A percentile compares a stretch with the other conserved stretches of the same genome.
phyloP scores from a whole-genome alignment of 2,797 vertebrate species.

The Esox lucius region DNA sequence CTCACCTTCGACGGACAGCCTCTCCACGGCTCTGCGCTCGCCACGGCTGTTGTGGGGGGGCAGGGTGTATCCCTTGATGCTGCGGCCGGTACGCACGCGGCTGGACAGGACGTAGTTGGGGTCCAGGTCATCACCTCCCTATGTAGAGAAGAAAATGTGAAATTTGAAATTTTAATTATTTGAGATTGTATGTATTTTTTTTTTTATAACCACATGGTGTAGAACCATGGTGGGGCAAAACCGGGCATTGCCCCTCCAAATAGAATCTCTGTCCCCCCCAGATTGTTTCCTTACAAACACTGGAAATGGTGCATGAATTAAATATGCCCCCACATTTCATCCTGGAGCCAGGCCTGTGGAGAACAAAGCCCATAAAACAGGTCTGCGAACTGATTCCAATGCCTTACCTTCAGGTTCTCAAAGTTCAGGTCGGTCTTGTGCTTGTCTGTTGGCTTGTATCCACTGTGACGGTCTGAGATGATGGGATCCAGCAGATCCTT shows the following conservation, averaged over 20 bases:
- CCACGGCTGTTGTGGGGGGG: slow-evolving; percentile 84
- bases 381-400: no score
- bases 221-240: background rate
- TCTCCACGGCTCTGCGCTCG: slow-evolving; percentile 87
- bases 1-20: slow-evolving; percentile 84
- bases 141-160: background rate
- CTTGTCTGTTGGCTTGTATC: slow-evolving; percentile 91
- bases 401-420: slow-evolving; percentile 85
- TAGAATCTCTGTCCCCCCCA: no score
- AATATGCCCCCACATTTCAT: no score
- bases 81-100: slow-evolving; percentile 82
- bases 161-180: no score
- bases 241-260: no score
- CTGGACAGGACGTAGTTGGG: slow-evolving; percentile 82
- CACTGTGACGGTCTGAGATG: slow-evolving; percentile 88
- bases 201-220: background rate
- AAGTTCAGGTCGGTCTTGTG: slow-evolving; percentile 94
- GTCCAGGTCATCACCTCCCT: slow-evolving; percentile 82
- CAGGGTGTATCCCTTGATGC: slow-evolving; percentile 82
- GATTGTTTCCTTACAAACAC: no score
- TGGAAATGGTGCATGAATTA: no score
- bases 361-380: no score
- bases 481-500: slow-evolving; percentile 89
- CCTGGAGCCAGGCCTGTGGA: background rate
- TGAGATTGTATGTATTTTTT: background rate